Evolutionary conservation across 2,888 invertebrate species (phyloP).

Genomic region (Apocheima hispidaria): DNA sequence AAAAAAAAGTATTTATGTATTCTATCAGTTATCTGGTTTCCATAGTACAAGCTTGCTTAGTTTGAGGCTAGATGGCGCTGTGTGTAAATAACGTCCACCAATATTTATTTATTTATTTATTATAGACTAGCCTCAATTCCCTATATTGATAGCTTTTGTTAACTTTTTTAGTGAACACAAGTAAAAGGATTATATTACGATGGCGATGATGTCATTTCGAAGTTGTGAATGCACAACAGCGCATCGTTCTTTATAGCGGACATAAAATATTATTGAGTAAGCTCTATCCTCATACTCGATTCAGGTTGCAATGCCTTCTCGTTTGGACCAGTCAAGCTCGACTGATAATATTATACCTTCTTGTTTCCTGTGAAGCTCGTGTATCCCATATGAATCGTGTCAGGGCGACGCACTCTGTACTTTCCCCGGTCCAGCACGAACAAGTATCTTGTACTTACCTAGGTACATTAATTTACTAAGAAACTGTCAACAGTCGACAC

Average conservation of each 20-base stretch:
- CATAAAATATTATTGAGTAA: conserved; percentile 23
- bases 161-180: background rate
- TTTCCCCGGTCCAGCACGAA: conserved; percentile 49
- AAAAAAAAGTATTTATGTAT: no score
- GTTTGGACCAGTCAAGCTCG: conserved; percentile 6
- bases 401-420: conserved; percentile 48
- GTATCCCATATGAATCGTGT: conserved; percentile 37
- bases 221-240: conserved; percentile 10
- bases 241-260: conserved; percentile 17
- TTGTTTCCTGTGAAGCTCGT: conserved; percentile 17
- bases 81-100: no score
- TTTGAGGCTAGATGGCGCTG: no score
- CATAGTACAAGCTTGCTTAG: no score
- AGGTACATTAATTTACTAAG: conserved; percentile 7
- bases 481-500: background rate
- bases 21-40: no score
- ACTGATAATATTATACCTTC: conserved; percentile 1
- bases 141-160: no score
- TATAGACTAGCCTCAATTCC: no score
- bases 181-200: conserved; percentile 1
- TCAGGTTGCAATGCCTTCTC: conserved; percentile 11
- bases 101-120: no score
- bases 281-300: conserved; percentile 13
- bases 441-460: conserved; percentile 25
- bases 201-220: conserved; percentile 7